Conservation (phyloP, 1,140 invertebrate species). For the Lucilia sericata region DNA sequence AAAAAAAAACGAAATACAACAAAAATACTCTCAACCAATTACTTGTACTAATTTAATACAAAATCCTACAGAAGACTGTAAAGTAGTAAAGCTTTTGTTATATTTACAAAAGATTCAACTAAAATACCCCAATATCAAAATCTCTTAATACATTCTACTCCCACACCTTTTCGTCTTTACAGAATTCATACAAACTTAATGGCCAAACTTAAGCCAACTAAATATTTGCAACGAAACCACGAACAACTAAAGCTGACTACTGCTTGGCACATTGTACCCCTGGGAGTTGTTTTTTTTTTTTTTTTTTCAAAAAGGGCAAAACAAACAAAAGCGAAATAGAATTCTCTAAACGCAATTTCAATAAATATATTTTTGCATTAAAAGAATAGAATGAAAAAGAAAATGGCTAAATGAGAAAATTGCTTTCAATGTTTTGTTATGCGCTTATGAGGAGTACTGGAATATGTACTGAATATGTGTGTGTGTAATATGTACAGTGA, state of each 20-base stretch:
- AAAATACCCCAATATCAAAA: neutral
- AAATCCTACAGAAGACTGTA: conserved; percentile 31
- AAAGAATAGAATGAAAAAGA: neutral
- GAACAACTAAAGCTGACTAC: conserved; percentile 9
- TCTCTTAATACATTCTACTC: neutral
- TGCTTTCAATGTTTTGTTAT: neutral
- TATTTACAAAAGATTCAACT: neutral
- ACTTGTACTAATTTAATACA: conserved; percentile 25
- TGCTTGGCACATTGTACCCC: conserved; percentile 19
- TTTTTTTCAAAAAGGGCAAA: neutral
- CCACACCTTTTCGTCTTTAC: neutral
- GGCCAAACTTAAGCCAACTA: neutral
- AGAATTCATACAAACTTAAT: neutral
- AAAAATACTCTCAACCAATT: too few species aligned
- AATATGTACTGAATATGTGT: too few species aligned
- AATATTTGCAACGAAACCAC: neutral
- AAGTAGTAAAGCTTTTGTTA: too few species aligned
- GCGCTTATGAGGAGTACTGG: too few species aligned
- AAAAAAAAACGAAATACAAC: too few species aligned
- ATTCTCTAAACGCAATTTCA: conserved; percentile 39
- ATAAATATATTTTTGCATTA: conserved; percentile 37
- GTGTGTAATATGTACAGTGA: too few species aligned
- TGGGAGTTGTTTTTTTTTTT: neutral
- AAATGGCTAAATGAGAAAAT: conserved; percentile 16
- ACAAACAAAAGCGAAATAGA: neutral